phyloP scores from a whole-genome alignment of 2,797 vertebrate genomes.

The Cottoperca gobio region DNA sequence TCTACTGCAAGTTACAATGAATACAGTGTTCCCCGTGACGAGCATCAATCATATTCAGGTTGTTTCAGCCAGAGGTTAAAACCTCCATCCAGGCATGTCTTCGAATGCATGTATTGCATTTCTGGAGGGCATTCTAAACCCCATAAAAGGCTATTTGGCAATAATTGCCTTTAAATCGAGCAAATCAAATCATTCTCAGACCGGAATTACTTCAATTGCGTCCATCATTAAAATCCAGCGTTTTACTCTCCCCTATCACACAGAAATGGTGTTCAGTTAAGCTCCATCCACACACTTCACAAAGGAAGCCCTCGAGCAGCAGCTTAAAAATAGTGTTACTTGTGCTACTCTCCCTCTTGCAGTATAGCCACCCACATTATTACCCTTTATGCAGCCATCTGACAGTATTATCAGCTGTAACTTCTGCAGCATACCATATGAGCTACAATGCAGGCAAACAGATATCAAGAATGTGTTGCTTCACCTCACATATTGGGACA shows the following conservation, averaged over 20 bases:
- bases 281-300: conserved; percentile 62
- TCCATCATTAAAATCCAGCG: conserved; percentile 21
- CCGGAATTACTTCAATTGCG: background rate
- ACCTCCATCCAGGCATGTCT: background rate
- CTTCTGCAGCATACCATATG: conserved; percentile 8
- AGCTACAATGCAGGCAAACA: conserved; percentile 11
- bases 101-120: background rate
- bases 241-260: conserved; percentile 12
- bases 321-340: conserved; percentile 77
- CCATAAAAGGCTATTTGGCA: background rate
- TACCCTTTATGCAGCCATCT: conserved; percentile 56
- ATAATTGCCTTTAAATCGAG: conserved; percentile 1
- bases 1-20: conserved; percentile 33
- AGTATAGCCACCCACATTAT: conserved; percentile 69
- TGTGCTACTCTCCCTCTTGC: conserved; percentile 62
- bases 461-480: background rate
- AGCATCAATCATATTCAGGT: conserved; percentile 22
- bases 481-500: background rate
- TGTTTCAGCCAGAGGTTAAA: conserved; percentile 2
- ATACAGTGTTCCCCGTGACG: conserved; percentile 21
- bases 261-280: conserved; percentile 45
- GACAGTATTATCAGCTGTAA: conserved; percentile 51
- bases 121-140: background rate
- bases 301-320: conserved; percentile 73
- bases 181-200: conserved; percentile 6